Evolutionary conservation across 2,888 invertebrate genomes (phyloP).

Genomic region (Lysandra coridon): DNA sequence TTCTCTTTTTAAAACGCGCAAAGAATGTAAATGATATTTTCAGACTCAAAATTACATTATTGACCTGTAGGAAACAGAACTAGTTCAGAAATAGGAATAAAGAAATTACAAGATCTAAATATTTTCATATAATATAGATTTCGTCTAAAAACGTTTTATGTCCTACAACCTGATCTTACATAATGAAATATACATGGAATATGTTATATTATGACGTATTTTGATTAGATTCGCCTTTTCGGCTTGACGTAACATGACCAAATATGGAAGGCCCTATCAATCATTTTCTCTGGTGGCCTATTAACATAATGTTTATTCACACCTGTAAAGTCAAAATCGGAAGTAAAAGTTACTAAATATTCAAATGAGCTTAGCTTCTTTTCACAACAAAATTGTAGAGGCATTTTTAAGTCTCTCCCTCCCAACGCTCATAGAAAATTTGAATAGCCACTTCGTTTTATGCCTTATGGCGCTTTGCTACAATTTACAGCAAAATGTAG

Average conservation of each 20-base stretch:
- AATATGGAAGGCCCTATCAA: background rate
- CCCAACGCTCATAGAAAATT: slow-evolving; percentile 1
- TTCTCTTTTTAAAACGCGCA: background rate
- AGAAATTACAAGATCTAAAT: too few relatives aligned
- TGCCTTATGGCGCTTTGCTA: background rate
- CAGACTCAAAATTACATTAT: background rate
- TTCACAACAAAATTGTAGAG: background rate
- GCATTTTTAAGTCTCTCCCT: background rate
- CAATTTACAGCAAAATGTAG: background rate
- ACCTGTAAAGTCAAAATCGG: background rate
- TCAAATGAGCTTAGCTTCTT: background rate
- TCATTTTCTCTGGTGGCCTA: background rate
- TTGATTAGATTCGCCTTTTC: too few relatives aligned
- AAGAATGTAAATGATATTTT: background rate
- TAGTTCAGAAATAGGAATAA: too few relatives aligned
- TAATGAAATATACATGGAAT: too few relatives aligned
- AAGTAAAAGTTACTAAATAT: background rate
- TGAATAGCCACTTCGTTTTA: slow-evolving; percentile 10
- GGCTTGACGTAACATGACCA: too few relatives aligned
- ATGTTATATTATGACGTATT: too few relatives aligned
- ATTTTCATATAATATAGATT: too few relatives aligned
- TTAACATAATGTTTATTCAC: background rate
- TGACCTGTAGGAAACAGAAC: too few relatives aligned
- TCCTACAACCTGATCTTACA: too few relatives aligned
- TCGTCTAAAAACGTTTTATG: background rate